Base-by-base conservation (phyloP, 1,140 invertebrate species). In the Sesamia nonagrioides region DNA sequence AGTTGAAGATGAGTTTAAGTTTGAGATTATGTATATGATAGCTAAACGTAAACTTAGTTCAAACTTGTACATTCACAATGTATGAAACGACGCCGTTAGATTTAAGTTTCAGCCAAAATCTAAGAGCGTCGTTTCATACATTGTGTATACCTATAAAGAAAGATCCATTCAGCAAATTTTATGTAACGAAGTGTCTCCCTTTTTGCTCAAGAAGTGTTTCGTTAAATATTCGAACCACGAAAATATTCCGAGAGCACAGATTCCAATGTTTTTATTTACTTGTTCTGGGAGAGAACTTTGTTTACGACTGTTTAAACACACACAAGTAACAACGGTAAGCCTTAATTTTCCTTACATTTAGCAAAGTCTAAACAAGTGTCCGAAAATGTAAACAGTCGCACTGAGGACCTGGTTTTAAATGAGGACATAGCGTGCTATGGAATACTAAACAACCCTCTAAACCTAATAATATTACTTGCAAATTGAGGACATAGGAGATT, bases 401-500 rank as follows among this genome's bases (percentile, higher is more conserved):
- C 37, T 42, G 37, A 56, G 35, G 27, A 35, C 69, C 15, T 50
- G 18, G 54, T 58, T 73, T 40, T 58, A 73, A 73, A 58, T 69
- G 71, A 11, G 71, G 71, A 18, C 37, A 73, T 73, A 52, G 71
- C 71, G 71, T 73, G 50, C 18, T 27, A 35, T 7, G 15, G 15
- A 18, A 37, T 3, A 73, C 35, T 58, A 21, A 27, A 40, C 9
- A 21, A 73, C 33, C 35, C 50, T 73, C 71, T 35, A 73, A 73
- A 54, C 58, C 58, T 63, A 60, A 63, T 63, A 73, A 73, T 58
- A 58, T 73, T 54, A 42, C 71, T 73, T 40, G 37, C 18, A 18
- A 54, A 73, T 21, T n/a, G 54, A 58, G 52, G 71, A 69, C 66
- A 52, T 42, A 68, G 52, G 17, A 73, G 54, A 73, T 40, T 11